Evolutionary conservation across 1,140 invertebrate genomes (phyloP).

Genomic region (Amyelois transitella): DNA sequence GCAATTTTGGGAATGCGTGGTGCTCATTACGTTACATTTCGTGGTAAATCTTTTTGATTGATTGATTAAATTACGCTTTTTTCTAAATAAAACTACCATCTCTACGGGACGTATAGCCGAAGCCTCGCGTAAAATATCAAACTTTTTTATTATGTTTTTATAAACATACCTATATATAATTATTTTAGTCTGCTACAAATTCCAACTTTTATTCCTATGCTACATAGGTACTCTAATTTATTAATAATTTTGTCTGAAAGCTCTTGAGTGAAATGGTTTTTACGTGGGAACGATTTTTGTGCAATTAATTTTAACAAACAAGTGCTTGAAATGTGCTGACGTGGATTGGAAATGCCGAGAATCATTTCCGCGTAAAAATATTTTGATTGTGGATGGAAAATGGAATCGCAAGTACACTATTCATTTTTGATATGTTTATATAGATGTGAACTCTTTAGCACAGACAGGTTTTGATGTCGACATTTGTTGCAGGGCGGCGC

Average conservation of each 20-base stretch:
- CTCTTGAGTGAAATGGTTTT: conserved; percentile 74
- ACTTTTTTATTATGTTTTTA: neutral
- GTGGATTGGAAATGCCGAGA: conserved; percentile 69
- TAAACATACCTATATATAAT: neutral
- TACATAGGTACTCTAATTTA: conserved; percentile 12
- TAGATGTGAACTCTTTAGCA: conserved; percentile 1
- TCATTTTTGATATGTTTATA: conserved; percentile 32
- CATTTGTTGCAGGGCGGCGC: conserved; percentile 72
- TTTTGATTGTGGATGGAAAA: conserved; percentile 73
- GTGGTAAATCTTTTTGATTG: conserved; percentile 8
- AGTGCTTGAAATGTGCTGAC: conserved; percentile 60
- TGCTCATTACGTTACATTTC: conserved; percentile 13
- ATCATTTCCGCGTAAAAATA: conserved; percentile 75
- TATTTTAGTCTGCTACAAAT: conserved; percentile 6
- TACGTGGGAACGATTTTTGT: conserved; percentile 75
- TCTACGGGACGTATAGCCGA: neutral
- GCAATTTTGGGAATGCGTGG: conserved; percentile 29
- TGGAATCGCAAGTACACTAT: conserved; percentile 69
- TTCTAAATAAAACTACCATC: neutral
- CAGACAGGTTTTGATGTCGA: conserved; percentile 18
- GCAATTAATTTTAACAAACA: conserved; percentile 52
- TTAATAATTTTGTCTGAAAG: conserved; percentile 65
- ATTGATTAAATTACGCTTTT: neutral
- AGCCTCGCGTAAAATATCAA: neutral
- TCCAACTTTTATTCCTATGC: conserved; percentile 11